Conservation (phyloP, 1,140 invertebrate species). For the Drosophila tsacasi region DNA sequence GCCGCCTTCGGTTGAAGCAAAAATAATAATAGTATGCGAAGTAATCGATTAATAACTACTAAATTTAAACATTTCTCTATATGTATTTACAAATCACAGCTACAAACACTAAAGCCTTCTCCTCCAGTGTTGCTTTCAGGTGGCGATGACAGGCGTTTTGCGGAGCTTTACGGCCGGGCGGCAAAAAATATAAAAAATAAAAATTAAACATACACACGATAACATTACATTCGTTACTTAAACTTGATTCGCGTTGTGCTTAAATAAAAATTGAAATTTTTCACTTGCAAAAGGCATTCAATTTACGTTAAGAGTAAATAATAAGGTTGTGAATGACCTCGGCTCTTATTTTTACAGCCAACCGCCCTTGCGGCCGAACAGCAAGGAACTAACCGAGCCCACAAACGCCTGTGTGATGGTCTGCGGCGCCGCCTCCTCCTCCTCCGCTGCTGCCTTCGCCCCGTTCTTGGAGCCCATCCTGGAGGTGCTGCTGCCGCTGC, state of each 20-base stretch:
- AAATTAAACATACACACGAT: slow-evolving; percentile 29
- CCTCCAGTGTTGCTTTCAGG: slow-evolving; percentile 67
- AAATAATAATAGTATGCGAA: slow-evolving; percentile 66
- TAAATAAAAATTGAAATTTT: slow-evolving; percentile 32
- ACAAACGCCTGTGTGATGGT: slow-evolving; percentile 87
- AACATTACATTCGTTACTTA: slow-evolving; percentile 28
- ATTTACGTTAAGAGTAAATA: slow-evolving; percentile 27
- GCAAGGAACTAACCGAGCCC: slow-evolving; percentile 91
- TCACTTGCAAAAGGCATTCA: slow-evolving; percentile 28
- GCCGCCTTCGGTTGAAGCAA: slow-evolving; percentile 28
- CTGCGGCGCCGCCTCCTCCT: slow-evolving; percentile 72
- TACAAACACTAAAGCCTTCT: slow-evolving; percentile 72
- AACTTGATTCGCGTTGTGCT: slow-evolving; percentile 45
- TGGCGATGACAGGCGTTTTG: slow-evolving; percentile 50
- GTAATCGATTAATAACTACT: slow-evolving; percentile 69
- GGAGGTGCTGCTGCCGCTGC: slow-evolving; percentile 19
- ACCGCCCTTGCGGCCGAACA: slow-evolving; percentile 93
- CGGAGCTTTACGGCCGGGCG: slow-evolving; percentile 22
- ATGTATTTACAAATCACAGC: slow-evolving; percentile 82
- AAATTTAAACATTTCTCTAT: slow-evolving; percentile 80
- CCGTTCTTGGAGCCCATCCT: slow-evolving; percentile 14
- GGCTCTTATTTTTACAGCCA: slow-evolving; percentile 86
- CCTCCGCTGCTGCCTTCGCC: slow-evolving; percentile 22
- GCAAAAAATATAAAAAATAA: slow-evolving; percentile 28
- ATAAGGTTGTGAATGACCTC: slow-evolving; percentile 29